Base-by-base conservation (phyloP, 2,797 vertebrate genomes). In the Lepilemur ruficaudatus region DNA sequence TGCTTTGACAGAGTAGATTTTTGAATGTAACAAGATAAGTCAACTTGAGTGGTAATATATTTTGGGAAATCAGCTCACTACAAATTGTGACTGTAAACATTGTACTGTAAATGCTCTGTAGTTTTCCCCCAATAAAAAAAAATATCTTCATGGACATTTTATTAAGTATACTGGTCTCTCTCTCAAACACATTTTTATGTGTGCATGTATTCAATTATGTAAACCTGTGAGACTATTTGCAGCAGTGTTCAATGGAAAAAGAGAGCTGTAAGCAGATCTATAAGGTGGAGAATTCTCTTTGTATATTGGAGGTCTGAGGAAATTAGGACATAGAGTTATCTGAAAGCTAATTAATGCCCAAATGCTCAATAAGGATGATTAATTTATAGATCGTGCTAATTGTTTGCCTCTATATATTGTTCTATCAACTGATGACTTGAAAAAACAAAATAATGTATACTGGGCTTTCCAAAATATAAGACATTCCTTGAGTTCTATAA, bases 371-470 rank as follows among this genome's bases (percentile, higher is more conserved):
- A 90, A 73, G 38, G 11, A 87, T 93, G 25, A 89, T 88, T 90
- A 55, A 92, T 89, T 80, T 92, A 35, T 63, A 94, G 57, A 82
- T 85, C 28, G 46, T 85, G 23, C 17, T 94, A 94, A 70, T 83
- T 87, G 22, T 87, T 87, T 92, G 67, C 67, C n/a, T 93, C n/a
- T 28, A 81, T 63, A 48, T 80, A 41, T 10, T 65, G 80, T 18
- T 38, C 35, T 73, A 95, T 25, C 7, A 86, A 63, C 17, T 43
- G 55, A 87, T 70, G 22, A 86, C 8, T 52, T 73, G 55, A 76
- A 89, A 89, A 87, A 87, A 81, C 35, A 78, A 95, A 96, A 94
- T 81, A 89, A 93, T 84, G 9, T 32, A 78, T 59, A 55, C 18
- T 78, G 41, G 84, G 18, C 35, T 95, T 95, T 95, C 63, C 25